phyloP scores from a whole-genome alignment of 1,140 invertebrate genomes.

The Monochamus saltuarius region DNA sequence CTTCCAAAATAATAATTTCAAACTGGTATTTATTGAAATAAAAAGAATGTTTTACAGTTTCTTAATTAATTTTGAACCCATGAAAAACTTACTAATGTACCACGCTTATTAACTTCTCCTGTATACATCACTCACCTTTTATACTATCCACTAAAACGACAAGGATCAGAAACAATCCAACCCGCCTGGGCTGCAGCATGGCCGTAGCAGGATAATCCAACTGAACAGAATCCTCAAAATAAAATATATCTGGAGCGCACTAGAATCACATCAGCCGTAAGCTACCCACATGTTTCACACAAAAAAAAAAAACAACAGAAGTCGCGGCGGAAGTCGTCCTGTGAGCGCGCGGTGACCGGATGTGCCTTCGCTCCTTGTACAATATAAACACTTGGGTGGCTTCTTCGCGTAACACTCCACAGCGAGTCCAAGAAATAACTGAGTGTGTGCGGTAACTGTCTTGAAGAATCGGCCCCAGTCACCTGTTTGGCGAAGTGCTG shows the following conservation, averaged over 20 bases:
- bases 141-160: conserved; percentile 13
- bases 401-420: neutral
- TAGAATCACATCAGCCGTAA: neutral
- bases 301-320: no score
- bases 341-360: no score
- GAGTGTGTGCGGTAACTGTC: conserved; percentile 17
- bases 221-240: neutral
- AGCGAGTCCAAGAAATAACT: conserved; percentile 15
- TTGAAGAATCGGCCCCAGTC: conserved; percentile 15
- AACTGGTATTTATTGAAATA: no score
- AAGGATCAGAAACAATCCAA: conserved; percentile 1
- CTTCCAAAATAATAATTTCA: no score
- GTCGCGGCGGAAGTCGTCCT: no score
- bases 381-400: no score
- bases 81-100: no score
- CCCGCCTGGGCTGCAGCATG: conserved; percentile 13
- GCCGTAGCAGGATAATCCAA: conserved; percentile 2
- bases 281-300: neutral
- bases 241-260: neutral
- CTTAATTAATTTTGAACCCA: no score
- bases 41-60: no score
- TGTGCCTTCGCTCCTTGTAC: no score
- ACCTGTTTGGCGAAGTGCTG: conserved; percentile 16
- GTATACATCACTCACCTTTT: conserved; percentile 2
- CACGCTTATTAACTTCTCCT: no score